Evolutionary conservation across 2,888 invertebrate genomes (phyloP), one percentile per base, ranked within the genome.

Genomic region (Sinohyriopsis cumingii): DNA sequence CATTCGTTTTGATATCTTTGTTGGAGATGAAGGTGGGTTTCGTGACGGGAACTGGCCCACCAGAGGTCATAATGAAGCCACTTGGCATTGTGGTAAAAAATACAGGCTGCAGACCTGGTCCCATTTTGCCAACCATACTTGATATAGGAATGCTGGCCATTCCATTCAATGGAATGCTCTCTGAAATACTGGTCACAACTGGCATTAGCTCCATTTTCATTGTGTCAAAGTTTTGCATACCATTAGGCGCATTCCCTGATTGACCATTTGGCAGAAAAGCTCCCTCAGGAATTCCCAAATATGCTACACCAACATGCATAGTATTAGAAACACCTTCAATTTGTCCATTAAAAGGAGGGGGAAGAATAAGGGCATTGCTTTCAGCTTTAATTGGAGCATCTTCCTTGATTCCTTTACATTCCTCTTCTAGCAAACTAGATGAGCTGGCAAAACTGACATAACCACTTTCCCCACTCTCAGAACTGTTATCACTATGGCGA

Each of bases 401-500:
- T 59, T 71, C 68, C 25, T 69, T 63, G 25, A 59, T 55, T 18
- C 59, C 55, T 55, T 71, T 68, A 12, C 45, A 22, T 33, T 60
- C 15, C 45, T 45, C 15, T 45, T 15, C 45, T 45, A 15, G 45
- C 2, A 45, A 45, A 45, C 45, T 54, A 22, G 20, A 9, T 56
- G 63, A 66, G 63, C 63, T 68, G 33, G 54, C 67, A 65, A 65
- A 74, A 71, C 75, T 80, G 3, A 57, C 75, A 63, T 82, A 83
- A 3, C 84, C 82, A 69, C 83, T 82, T 66, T 82, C 84, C 6
- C 72, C 69, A 67, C 80, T 78, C 7, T 75, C 78, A n/a, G 68
- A 63, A 62, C 76, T 78, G 12, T 75, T 77, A 24, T 79, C 79
- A 63, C 82, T 82, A 61, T 81, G 79, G 6, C 79, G 75, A 64